Conservation (phyloP, 2,888 invertebrate species). For the Tipula unca region DNA sequence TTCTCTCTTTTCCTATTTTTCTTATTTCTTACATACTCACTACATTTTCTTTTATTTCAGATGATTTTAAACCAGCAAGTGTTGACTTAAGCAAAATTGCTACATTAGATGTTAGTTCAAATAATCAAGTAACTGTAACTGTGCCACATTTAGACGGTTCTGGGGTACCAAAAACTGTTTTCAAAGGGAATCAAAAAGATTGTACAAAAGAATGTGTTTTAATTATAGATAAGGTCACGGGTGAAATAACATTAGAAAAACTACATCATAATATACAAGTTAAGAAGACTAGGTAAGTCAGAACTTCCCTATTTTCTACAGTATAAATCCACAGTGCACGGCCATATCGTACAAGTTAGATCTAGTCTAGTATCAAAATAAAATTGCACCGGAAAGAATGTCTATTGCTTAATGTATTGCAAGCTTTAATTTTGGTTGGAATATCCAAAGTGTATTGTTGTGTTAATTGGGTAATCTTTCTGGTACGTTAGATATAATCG, state of each 20-base stretch:
- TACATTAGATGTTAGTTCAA: constrained; percentile 78
- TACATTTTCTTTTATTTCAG: constrained; percentile 42
- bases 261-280: constrained; percentile 85
- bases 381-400: too few relatives aligned
- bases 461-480: too few relatives aligned
- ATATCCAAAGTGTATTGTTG: too few relatives aligned
- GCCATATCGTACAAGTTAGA: too few relatives aligned
- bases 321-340: too few relatives aligned
- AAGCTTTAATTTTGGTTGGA: too few relatives aligned
- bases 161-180: constrained; percentile 84
- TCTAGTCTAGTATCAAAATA: too few relatives aligned
- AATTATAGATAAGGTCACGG: constrained; percentile 85
- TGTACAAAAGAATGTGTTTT: constrained; percentile 86
- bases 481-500: too few relatives aligned
- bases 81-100: constrained; percentile 89
- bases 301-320: constrained; percentile 25
- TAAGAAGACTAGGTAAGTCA: constrained; percentile 75
- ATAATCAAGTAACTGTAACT: constrained; percentile 85
- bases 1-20: too few relatives aligned
- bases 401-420: too few relatives aligned
- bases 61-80: constrained; percentile 98
- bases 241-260: constrained; percentile 88
- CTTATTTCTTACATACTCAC: neutral
- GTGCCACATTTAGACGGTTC: constrained; percentile 93
- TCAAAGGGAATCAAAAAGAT: constrained; percentile 87